Base-by-base conservation (phyloP, 2,888 invertebrate genomes). In the Metalampra italica region DNA sequence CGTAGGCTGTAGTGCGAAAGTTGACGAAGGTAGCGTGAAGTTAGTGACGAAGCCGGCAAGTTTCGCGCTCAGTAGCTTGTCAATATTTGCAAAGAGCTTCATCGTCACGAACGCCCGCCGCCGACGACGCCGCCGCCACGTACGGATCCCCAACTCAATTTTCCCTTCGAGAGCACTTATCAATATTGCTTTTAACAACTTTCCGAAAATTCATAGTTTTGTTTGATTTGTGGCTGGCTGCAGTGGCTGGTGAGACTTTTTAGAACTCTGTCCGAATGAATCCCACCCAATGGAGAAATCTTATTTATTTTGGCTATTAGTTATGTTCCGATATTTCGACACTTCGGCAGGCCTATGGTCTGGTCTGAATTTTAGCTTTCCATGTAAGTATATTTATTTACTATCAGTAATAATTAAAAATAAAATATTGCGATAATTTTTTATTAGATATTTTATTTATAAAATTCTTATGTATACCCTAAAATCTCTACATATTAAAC, bases 51-150 rank as follows among this genome's bases (percentile, higher is more conserved):
- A 64, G 29, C 29, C 36, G 14, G 44, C 30, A 30, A 45, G 29
- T 49, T 45, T n/a, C 48, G 32, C 66, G 63, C 69, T 71, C 59
- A 54, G 59, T 69, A 62, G 62, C 66, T 14, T 68, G 73, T 68
- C 71, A 78, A 80, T 79, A 77, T 80, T 80, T 75, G 71, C 59
- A 49, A 52, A 71, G 64, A 70, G 66, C 71, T 78, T 68, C 62
- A 59, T 57, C 59, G 63, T 56, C 72, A 70, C 71, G n/a, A n/a
- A n/a, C n/a, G n/a, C n/a, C n/a, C n/a, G n/a, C n/a, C n/a, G 70
- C 36, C 36, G 9, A n/a, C 36, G n/a, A n/a, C n/a, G n/a, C 36
- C 3, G 11, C 36, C 36, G 36, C 9, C 3, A 32, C 34, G 34
- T 9, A 9, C 58, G 59, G 52, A 55, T 71, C 68, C 68, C 68